phyloP scores from a whole-genome alignment of 2,797 vertebrate species.

The Podarcis siculus region DNA sequence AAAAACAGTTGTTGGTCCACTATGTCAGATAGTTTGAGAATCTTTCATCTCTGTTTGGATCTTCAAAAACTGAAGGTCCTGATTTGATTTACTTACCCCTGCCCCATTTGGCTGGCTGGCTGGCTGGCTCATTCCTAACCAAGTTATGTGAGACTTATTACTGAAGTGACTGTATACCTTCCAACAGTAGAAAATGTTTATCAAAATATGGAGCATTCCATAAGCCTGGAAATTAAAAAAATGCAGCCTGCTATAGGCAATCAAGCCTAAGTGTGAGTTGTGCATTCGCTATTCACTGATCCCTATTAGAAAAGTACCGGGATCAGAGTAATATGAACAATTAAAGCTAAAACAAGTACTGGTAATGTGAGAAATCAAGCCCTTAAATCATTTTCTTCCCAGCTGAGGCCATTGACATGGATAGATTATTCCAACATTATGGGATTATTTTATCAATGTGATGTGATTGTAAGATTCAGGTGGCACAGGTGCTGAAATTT shows the following conservation, averaged over 20 bases:
- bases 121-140: not conserved
- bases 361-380: not conserved
- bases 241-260: not conserved
- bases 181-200: not conserved
- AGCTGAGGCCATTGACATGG: not conserved
- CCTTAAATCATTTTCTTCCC: not conserved
- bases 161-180: not conserved
- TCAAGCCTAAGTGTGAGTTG: not conserved
- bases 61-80: not conserved
- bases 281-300: not conserved
- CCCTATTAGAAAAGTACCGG: not conserved
- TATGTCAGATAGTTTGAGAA: too few relatives aligned
- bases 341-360: not conserved
- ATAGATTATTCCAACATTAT: not conserved
- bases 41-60: not conserved
- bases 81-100: not conserved
- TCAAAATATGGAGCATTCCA: not conserved
- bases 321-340: not conserved
- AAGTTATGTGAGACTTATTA: not conserved
- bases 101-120: not conserved
- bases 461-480: not conserved
- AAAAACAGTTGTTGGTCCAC: too few relatives aligned
- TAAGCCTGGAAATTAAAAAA: not conserved
- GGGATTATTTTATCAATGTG: not conserved
- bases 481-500: not conserved